Conservation (phyloP, 2,113 vertebrate species). For the Scopus umbretta region DNA sequence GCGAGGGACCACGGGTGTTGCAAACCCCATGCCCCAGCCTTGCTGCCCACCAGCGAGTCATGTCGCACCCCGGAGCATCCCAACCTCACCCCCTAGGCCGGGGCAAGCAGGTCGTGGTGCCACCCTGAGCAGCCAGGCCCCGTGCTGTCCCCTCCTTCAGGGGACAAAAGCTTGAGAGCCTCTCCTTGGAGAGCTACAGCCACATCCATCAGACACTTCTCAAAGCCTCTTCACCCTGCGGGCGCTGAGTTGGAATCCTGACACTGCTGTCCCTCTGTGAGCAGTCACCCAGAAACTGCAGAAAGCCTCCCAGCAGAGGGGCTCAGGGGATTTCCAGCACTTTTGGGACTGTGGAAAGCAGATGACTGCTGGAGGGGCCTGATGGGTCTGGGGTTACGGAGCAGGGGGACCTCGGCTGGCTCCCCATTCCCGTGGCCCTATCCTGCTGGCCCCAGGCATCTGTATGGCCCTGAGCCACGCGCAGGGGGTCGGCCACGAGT, state of each 20-base stretch:
- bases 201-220: background rate
- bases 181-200: background rate
- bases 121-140: background rate
- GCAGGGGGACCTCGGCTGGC: background rate
- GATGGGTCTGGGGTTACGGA: background rate
- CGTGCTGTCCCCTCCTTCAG: background rate
- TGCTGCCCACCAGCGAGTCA: accelerated
- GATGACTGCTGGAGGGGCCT: background rate
- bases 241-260: accelerated
- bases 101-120: background rate
- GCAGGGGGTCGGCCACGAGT: accelerated
- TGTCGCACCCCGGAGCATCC: background rate
- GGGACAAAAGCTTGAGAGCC: background rate
- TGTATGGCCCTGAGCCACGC: background rate
- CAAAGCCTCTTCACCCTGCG: background rate
- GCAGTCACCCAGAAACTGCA: accelerated
- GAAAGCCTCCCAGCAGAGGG: background rate
- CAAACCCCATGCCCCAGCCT: background rate
- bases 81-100: background rate
- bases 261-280: background rate
- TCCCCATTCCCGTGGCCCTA: background rate
- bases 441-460: background rate
- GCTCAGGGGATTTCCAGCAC: background rate
- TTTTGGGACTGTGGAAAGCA: background rate
- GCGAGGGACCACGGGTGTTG: accelerated